Evolutionary conservation across 2,113 vertebrate genomes (phyloP).

Genomic region (Psilopogon haemacephalus): DNA sequence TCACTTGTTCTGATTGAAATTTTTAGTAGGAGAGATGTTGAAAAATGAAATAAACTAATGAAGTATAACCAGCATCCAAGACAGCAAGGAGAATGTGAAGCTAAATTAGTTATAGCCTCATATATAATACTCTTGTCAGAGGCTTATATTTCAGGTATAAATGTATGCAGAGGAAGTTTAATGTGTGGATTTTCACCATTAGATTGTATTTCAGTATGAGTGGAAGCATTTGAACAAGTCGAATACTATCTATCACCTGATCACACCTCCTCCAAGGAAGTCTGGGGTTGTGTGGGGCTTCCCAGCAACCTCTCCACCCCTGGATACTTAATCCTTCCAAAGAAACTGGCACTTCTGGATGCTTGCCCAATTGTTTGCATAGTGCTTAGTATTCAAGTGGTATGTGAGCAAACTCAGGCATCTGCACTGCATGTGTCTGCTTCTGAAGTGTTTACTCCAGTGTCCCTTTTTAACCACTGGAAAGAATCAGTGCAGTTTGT

Average conservation of each 20-base stretch:
- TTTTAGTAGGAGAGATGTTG: background rate
- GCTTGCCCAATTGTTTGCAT: background rate
- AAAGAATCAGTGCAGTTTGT: background rate
- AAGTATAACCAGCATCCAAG: background rate
- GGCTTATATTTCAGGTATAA: background rate
- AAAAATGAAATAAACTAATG: background rate
- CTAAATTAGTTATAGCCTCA: background rate
- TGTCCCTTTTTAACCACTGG: background rate
- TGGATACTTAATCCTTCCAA: background rate
- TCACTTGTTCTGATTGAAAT: background rate
- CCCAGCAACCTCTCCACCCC: background rate
- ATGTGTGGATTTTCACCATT: background rate
- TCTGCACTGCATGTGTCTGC: background rate
- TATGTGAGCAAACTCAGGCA: background rate
- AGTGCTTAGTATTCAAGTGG: background rate
- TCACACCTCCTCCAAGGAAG: background rate
- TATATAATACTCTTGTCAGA: background rate
- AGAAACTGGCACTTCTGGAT: background rate
- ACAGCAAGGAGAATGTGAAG: background rate
- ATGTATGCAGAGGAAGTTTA: background rate
- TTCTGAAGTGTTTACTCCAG: background rate
- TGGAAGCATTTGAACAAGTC: background rate
- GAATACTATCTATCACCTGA: background rate
- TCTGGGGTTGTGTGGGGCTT: background rate
- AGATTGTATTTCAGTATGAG: background rate